These are phyloP conservation scores for Strix uralensis DNA, from an alignment of 2,113 vertebrate species.

Conservation along the genomic window DNA sequence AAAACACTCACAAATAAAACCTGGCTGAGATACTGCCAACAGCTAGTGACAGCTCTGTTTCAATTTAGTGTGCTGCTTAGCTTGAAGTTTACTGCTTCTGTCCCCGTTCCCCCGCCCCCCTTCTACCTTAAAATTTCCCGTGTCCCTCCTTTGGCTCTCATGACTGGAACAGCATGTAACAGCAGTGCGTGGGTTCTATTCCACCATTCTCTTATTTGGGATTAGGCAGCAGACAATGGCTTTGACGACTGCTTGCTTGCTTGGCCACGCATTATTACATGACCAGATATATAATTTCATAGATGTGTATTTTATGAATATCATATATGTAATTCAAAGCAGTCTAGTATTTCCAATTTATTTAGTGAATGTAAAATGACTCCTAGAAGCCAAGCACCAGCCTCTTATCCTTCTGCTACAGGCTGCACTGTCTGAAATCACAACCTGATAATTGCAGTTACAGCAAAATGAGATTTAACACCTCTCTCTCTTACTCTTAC, in stretches of 20 bases:
- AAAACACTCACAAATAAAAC: neutral
- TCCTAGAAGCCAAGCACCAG: neutral
- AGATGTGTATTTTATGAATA: neutral
- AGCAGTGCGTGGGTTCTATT: accelerated
- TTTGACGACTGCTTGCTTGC: neutral
- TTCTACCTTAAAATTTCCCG: neutral
- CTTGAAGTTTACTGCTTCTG: neutral
- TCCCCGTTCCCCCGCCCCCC: too few species aligned
- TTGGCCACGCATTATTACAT: neutral
- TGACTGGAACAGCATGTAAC: neutral
- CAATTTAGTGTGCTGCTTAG: neutral
- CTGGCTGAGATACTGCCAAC: neutral
- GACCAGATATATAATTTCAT: neutral
- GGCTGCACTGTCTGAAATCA: neutral
- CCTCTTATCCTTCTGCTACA: neutral
- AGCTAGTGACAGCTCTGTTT: neutral
- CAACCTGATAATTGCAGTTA: neutral
- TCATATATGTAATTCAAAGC: neutral
- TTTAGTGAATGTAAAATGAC: neutral
- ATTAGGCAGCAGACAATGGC: neutral
- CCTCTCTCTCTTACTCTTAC: neutral
- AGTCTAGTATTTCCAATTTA: neutral
- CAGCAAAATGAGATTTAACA: neutral
- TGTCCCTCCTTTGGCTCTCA: neutral
- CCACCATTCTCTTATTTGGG: accelerated